Percentiles rank a stretch among this genome's conserved stretches.
These are phyloP conservation scores for Anhinga anhinga DNA, from an alignment of 2,113 vertebrate genomes.

Conservation along the genomic window DNA sequence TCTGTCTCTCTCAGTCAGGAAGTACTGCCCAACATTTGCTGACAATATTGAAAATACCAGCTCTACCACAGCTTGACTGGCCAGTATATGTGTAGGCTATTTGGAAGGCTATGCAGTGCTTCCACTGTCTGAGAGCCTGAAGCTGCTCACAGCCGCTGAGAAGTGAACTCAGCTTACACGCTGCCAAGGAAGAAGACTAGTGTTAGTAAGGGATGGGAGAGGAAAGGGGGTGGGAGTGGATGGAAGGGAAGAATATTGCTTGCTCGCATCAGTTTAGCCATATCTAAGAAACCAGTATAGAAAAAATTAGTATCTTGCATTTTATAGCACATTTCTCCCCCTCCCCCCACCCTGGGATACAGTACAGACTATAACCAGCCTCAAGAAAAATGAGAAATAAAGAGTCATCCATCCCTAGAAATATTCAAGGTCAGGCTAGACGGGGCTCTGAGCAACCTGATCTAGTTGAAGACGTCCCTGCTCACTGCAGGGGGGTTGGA, in stretches of 20 bases:
- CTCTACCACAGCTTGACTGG: background rate
- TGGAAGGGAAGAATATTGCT: background rate
- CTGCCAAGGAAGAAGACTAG: background rate
- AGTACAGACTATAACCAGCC: background rate
- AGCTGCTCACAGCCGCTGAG: background rate
- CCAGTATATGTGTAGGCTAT: background rate
- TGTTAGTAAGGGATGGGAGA: background rate
- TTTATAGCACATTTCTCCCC: background rate
- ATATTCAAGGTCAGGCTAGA: too few species aligned
- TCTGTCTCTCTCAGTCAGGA: background rate
- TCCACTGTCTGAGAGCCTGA: background rate
- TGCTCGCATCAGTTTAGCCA: background rate
- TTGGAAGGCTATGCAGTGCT: background rate
- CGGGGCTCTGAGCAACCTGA: too few species aligned
- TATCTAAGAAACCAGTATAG: background rate
- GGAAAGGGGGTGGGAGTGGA: background rate
- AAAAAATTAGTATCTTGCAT: background rate
- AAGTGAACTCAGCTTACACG: accelerated
- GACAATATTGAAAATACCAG: background rate
- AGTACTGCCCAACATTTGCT: background rate
- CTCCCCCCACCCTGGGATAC: background rate
- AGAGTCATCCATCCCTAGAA: background rate
- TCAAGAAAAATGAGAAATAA: background rate
- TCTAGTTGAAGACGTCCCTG: too few species aligned
- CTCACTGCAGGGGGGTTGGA: too few species aligned